Percentiles rank a stretch among this genome's conserved stretches.
phyloP scores from a whole-genome alignment of 2,888 invertebrate genomes.

The Liposcelis brunnea region DNA sequence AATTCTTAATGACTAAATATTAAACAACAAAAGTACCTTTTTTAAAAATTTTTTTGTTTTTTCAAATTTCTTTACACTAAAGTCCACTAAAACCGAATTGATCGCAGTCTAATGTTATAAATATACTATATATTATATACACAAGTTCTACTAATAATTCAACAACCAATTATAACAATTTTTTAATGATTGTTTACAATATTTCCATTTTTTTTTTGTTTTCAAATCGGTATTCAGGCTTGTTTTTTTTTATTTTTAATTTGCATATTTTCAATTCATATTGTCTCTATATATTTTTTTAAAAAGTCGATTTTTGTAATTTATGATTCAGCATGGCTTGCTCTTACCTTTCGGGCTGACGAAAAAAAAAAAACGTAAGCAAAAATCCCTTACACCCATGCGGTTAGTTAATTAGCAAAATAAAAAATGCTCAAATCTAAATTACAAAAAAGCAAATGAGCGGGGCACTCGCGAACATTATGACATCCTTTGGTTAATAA shows the following conservation, averaged over 20 bases:
- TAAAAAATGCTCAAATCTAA: no score
- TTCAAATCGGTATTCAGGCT: constrained; percentile 10
- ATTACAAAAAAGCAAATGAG: no score
- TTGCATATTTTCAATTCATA: no score
- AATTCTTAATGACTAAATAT: constrained; percentile 2
- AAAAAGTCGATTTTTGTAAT: no score
- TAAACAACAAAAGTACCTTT: constrained; percentile 1
- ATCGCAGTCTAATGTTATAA: constrained; percentile 8
- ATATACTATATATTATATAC: constrained; percentile 1
- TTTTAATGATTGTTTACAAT: constrained; percentile 7
- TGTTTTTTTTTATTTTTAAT: background rate
- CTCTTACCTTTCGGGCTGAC: no score
- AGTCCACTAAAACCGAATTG: background rate
- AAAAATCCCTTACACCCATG: no score
- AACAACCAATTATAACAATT: constrained; percentile 7
- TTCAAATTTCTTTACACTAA: background rate
- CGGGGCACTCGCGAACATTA: no score
- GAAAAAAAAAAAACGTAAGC: no score
- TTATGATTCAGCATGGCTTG: no score
- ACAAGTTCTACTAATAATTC: constrained; percentile 5
- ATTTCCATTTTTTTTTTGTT: constrained; percentile 5
- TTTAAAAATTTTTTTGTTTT: background rate
- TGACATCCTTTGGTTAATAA: no score
- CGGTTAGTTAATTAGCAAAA: no score
- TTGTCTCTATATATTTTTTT: no score